Base-by-base conservation (phyloP, 2,888 invertebrate species). In the Oligia strigilis region DNA sequence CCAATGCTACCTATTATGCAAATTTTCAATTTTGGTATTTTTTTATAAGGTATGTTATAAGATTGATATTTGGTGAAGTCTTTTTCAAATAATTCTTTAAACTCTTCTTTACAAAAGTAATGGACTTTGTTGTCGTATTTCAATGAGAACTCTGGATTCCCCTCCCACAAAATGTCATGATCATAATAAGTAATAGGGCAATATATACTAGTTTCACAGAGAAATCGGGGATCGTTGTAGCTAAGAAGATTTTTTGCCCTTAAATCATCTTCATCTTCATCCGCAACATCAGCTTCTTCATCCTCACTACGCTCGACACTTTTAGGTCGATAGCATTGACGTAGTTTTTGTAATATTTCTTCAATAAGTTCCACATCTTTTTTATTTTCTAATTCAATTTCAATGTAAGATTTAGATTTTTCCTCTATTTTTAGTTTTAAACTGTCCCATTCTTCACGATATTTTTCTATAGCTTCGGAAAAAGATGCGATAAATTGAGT, bases 161-260 rank as follows among this genome's bases (percentile, higher is more conserved):
- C 98, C 93, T 96, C 97, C 97, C 98, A 97, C 40, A 98, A 91
- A 17, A 97, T 94, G 66, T 96, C 94, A 86, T 97, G 91, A 65
- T 97, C 94, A 77, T 94, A 93, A 89, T 97, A 97, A n/a, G 97
- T 95, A 58, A 98, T 96, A 0, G 98, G 98, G 90, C 98, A 98
- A 89, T 97, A 98, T 87, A 95, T 89, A 83, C 94, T 95, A 2
- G 97, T 97, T 91, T 97, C 97, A n/a, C 98, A 97, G 77, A 97
- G 95, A 80, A 94, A 94, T 74, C 95, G 91, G 65, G 92, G 78
- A 75, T 94, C 92, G 85, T 96, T 96, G 82, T 92, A 92, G 4
- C 86, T 92, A 40, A 94, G 81, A 49, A 91, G 81, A 87, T 96
- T 93, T 88, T 93, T 93, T 58, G 89, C 75, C 2, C 64, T 77